phyloP scores from a whole-genome alignment of 2,113 vertebrate genomes.

The Oncorhynchus nerka region DNA sequence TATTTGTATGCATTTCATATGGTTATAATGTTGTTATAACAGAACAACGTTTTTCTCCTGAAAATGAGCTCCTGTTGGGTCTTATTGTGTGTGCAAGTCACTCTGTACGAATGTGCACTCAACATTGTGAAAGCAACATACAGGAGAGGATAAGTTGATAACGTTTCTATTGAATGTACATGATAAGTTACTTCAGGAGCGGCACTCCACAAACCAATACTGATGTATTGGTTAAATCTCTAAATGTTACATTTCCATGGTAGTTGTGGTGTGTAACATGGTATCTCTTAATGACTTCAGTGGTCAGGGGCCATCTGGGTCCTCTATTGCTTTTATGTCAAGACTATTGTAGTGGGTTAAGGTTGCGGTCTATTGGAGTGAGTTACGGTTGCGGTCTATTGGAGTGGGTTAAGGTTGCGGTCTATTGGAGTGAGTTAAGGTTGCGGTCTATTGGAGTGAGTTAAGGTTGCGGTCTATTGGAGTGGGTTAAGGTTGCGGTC shows the following conservation, averaged over 20 bases:
- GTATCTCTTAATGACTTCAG: slow-evolving; percentile 55
- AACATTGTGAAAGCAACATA: slow-evolving; percentile 25
- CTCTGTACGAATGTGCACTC: slow-evolving; percentile 15
- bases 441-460: no score
- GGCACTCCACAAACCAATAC: background rate
- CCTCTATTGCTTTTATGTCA: slow-evolving; percentile 36
- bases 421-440: no score
- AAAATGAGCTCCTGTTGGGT: slow-evolving; percentile 36
- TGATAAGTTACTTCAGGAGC: slow-evolving; percentile 25
- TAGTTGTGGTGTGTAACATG: slow-evolving; percentile 53
- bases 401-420: no score
- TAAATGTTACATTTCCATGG: background rate
- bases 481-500: no score
- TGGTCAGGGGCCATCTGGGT: slow-evolving; percentile 45
- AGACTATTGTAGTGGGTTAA: background rate
- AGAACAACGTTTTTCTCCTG: slow-evolving; percentile 39
- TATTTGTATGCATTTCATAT: slow-evolving; percentile 59
- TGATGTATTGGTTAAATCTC: slow-evolving; percentile 1
- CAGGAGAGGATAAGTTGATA: slow-evolving; percentile 8
- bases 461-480: no score
- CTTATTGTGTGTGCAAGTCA: slow-evolving; percentile 16
- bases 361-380: no score
- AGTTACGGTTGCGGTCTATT: no score
- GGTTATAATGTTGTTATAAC: slow-evolving; percentile 56
- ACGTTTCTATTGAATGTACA: background rate